Evolutionary conservation across 2,113 vertebrate species (phyloP), one percentile per base, ranked within the genome.

Genomic region (Microtus oregoni): DNA sequence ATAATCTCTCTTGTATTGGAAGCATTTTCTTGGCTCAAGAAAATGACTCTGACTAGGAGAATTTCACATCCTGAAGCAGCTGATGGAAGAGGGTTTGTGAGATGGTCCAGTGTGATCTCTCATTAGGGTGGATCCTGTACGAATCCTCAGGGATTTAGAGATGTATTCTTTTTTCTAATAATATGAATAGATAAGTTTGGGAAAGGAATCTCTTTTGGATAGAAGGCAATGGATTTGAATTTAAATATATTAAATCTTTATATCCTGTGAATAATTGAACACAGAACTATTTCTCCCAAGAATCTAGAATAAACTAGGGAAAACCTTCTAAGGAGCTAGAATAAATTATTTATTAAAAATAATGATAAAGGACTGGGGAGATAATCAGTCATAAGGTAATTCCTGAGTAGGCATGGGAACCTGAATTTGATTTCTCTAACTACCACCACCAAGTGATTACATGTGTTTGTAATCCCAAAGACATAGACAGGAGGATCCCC

Each of bases 191-290:
- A 19, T 12, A 91, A 61, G 4, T 61, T 89, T 35, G 15, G 58
- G 63, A 61, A 94, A 41, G 12, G 63, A 73, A 38, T 68, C 28
- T 92, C 68, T 61, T 95, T 93, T 73, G 26, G 1, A 65, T 75
- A 85, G 82, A 94, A 97, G 73, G n/a, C 58, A 94, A n/a, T 96
- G 30, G 92, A 11, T 92, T 96, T 92, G 47, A 94, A 76, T 73
- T 92, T 89, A 86, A 86, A 72, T 11, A 83, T n/a, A 24, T 72
- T n/a, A 87, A 67, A 47, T 61, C 50, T 76, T 92, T 93, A 77
- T 50, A 58, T 35, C 13, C 50, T 92, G n/a, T 81, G 61, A 97
- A 90, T 89, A 95, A 92, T 32, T 72, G 30, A 96, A 92, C 76
- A 88, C 22, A 87, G 47, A 41, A 58, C 52, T 81, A 55, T 41